These are phyloP conservation scores for Laodelphax striatellus DNA, from an alignment of 1,140 invertebrate genomes.

Conservation along the genomic window DNA sequence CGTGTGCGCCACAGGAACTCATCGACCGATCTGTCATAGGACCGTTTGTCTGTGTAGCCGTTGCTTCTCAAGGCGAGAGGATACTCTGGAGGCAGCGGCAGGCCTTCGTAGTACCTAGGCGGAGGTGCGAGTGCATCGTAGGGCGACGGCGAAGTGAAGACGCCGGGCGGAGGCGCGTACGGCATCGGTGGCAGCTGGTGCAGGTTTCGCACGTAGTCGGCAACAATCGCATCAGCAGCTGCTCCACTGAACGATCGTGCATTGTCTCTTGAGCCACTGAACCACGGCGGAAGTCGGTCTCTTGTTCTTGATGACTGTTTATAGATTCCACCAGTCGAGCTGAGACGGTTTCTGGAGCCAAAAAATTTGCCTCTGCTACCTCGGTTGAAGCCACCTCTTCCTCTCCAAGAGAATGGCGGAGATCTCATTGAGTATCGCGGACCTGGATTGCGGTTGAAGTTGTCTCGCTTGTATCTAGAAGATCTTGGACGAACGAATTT, in stretches of 20 bases:
- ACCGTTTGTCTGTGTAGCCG: slow-evolving; percentile 50
- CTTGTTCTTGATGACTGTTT: slow-evolving; percentile 1
- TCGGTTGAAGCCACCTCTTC: slow-evolving; percentile 32
- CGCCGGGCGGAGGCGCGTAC: slow-evolving; percentile 48
- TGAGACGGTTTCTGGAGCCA: slow-evolving; percentile 34
- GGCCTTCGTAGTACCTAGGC: slow-evolving; percentile 65
- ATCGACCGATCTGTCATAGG: slow-evolving; percentile 81
- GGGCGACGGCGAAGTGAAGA: slow-evolving; percentile 40
- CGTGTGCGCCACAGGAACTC: slow-evolving; percentile 74
- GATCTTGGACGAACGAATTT: slow-evolving; percentile 33
- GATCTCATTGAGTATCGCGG: slow-evolving; percentile 20
- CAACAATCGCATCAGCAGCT: slow-evolving; percentile 59
- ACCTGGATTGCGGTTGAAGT: slow-evolving; percentile 30
- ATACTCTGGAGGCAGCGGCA: slow-evolving; percentile 47
- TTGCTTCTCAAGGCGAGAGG: slow-evolving; percentile 40
- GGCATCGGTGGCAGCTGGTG: slow-evolving; percentile 62
- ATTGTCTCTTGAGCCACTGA: slow-evolving; percentile 22
- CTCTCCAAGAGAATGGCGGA: slow-evolving; percentile 24
- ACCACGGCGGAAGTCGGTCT: slow-evolving; percentile 6
- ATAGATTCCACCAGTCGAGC: slow-evolving; percentile 24
- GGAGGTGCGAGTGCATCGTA: slow-evolving; percentile 59
- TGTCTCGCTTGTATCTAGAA: slow-evolving; percentile 25
- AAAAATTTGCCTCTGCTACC: slow-evolving; percentile 38
- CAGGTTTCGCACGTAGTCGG: slow-evolving; percentile 70
- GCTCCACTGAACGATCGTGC: slow-evolving; percentile 32